A percentile compares a stretch with the other conserved stretches of the same genome.
These are phyloP conservation scores for Hyperoodon ampullatus DNA, from an alignment of 2,113 vertebrate genomes.

Conservation along the genomic window DNA sequence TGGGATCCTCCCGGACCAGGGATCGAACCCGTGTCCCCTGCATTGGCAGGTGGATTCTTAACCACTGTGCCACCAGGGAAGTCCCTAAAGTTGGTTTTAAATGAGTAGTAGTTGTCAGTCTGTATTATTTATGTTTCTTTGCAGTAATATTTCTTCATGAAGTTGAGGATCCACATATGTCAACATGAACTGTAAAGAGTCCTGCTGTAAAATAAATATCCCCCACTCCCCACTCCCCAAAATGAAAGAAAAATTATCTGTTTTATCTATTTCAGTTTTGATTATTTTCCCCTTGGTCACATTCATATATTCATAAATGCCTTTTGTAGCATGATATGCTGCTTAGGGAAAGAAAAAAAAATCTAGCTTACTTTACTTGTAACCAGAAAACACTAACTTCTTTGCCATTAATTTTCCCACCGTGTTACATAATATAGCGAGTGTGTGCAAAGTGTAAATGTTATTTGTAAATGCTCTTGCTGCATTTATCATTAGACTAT, in stretches of 20 bases:
- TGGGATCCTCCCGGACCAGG: too few relatives aligned
- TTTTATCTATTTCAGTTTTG: not conserved
- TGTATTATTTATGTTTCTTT: not conserved
- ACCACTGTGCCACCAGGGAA: too few relatives aligned
- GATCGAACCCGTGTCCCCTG: too few relatives aligned
- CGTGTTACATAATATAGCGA: not conserved
- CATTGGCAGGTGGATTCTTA: too few relatives aligned
- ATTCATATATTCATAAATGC: not conserved
- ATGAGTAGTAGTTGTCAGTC: not conserved
- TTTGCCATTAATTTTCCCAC: not conserved
- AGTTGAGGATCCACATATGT: not conserved
- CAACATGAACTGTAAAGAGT: not conserved
- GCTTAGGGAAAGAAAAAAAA: not conserved
- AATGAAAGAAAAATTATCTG: not conserved
- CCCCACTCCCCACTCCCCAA: not conserved
- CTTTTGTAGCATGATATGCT: not conserved
- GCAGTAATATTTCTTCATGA: not conserved
- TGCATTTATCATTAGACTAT: not conserved
- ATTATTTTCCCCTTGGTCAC: not conserved
- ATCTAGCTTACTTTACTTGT: not conserved
- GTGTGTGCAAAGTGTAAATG: not conserved
- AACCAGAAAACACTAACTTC: not conserved
- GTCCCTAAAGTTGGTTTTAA: not conserved
- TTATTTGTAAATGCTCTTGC: not conserved
- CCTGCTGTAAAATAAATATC: not conserved